Conservation (phyloP, 2,888 invertebrate species). For the Acrobasis consociella region DNA sequence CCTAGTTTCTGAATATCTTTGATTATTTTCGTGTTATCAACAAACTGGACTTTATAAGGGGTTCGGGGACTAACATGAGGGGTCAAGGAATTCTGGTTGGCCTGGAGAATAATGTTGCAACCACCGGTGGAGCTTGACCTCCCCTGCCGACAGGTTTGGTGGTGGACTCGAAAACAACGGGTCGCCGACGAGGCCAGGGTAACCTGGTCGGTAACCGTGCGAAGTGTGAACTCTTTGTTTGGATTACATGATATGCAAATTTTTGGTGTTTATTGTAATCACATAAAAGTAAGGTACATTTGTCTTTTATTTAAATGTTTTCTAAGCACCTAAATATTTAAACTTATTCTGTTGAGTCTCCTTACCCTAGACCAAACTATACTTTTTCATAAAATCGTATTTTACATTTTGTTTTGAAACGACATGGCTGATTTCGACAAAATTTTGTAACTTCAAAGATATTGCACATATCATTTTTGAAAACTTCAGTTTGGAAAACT, state of each 20-base stretch:
- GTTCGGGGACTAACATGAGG: conserved; percentile 23
- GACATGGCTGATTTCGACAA: no score
- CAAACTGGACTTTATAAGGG: conserved; percentile 19
- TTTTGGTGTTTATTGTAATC: conserved; percentile 17
- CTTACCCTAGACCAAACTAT: no score
- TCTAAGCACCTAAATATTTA: no score
- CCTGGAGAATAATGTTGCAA: conserved; percentile 41
- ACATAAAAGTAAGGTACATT: background rate
- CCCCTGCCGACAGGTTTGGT: conserved; percentile 36
- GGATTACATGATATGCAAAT: conserved; percentile 33
- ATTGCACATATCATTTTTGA: no score
- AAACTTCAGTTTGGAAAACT: no score
- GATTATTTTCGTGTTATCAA: conserved; percentile 4
- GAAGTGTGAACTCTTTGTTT: conserved; percentile 39
- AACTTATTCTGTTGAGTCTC: no score
- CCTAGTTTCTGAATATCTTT: no score
- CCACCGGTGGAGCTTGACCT: conserved; percentile 51
- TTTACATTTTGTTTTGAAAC: no score
- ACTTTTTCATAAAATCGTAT: no score
- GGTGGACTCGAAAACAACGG: conserved; percentile 22
- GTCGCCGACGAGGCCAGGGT: conserved; percentile 34
- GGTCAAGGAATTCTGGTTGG: conserved; percentile 47
- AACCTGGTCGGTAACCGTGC: conserved; percentile 39
- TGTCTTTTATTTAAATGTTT: no score
- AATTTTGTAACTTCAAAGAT: no score